Base-by-base conservation (phyloP, 2,888 invertebrate genomes). In the Craniophora ligustri region DNA sequence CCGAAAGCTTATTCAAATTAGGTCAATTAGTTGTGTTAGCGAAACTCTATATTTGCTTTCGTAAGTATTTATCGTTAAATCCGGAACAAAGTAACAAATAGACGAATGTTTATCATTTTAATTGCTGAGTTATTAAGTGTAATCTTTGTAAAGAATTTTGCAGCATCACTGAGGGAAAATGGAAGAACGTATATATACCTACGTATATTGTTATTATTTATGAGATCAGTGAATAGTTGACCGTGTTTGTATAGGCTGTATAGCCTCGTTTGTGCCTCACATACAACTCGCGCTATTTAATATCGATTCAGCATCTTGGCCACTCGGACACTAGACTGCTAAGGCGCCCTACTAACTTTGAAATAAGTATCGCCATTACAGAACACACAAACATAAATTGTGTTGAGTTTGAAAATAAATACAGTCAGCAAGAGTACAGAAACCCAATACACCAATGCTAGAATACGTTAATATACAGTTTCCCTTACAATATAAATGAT, bases 1-100 rank as follows among this genome's bases (percentile, higher is more conserved):
- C 66, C 59, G 67, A 72, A 79, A 76, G 80, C 75, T 79, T 82
- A 82, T 83, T 81, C 76, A 82, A 80, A 83, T 83, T 73, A 75
- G 75, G 70, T 79, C 82, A 82, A 82, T 83, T 82, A 83, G 79
- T 75, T 60, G 68, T 67, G 49, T 58, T 59, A 60, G 54, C 70
- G 69, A 63, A 42, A 59, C 63, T 55, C 69, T 66, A 59, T 61
- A 71, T 59, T 69, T 66, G 61, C 65, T 56, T 71, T 54, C 68
- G 65, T 64, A 62, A 56, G 59, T 57, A 68, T 74, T 72, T 58
- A 71, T 71, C 34, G 38, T 48, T 44, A 47, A 74, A 64, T 58
- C 50, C 56, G 61, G 51, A 71, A 74, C 58, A 53, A 60, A 71
- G 56, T 67, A 56, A 71, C 60, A 74, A 71, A 74, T 71, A 74